Evolutionary conservation across 2,797 vertebrate genomes (phyloP), one percentile per base, ranked within the genome.

Genomic region (Percopsis omiscomaycus): DNA sequence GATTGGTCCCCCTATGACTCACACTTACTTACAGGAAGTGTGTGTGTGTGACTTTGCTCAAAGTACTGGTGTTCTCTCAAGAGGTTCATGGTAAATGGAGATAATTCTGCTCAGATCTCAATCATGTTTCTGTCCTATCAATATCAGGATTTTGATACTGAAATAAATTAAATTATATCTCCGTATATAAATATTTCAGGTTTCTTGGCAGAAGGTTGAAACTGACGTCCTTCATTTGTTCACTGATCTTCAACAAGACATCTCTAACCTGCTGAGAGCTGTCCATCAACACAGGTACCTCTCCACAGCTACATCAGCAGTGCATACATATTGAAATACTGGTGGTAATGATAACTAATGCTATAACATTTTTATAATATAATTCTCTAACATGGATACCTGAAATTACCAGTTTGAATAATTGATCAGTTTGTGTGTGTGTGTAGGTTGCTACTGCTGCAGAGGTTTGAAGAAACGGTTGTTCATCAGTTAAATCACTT

Each of bases 251-350:
- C 91, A 93, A 66, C 86, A 86, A 55, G 92, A 89, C 0, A 55
- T 95, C 28, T 85, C 86, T 0, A 14, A 77, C 1, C 79, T 98
- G 61, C 76, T 97, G 64, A 84, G 69, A 57, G 89, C 91, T 58
- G 94, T 96, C 75, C 89, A 93, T 0, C 51, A 89, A 3, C 88
- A 89, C 75, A 93, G 94, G 95, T 96, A 82, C 52, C 28, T 3
- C 45, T 44, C 4, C 16, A 29, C 22, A 22, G 5, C 8, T 47
- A 10, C 55, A 29, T 30, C 29, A 6, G 5, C 54, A 37, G 5
- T 37, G 32, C 32, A 37, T 37, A 37, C 32, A 37, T 5, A 37
- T 37, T 37, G 32, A 37, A 37, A 37, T 37, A 37, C 5, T 37
- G 22, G 32, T 37, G 5, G 5, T 37, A 37, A 37, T 37, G 8